A percentile compares a stretch with the other conserved stretches of the same genome.
These are phyloP conservation scores for Eucera pruinosa DNA, from an alignment of 2,888 invertebrate species.

Conservation along the genomic window DNA sequence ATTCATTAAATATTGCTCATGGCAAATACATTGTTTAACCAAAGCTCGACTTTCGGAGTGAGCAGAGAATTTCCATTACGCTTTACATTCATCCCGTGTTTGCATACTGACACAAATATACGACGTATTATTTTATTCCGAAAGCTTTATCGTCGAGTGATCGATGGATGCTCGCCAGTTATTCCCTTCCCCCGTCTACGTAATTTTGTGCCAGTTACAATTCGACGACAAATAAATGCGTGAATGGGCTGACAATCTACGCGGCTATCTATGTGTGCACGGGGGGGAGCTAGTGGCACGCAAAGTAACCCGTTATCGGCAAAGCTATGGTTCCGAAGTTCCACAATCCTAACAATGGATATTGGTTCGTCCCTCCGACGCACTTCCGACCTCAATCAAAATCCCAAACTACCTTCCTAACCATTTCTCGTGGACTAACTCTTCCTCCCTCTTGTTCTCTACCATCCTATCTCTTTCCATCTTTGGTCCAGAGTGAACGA, in stretches of 20 bases:
- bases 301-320: conserved; percentile 56
- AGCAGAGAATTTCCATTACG: conserved; percentile 25
- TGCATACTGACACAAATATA: neutral
- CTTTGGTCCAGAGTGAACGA: conserved; percentile 30
- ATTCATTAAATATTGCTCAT: conserved; percentile 20
- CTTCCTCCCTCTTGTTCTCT: neutral
- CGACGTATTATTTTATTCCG: conserved; percentile 20
- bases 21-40: conserved; percentile 8
- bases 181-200: conserved; percentile 11
- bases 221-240: conserved; percentile 45
- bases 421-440: conserved; percentile 43
- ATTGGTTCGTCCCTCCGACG: conserved; percentile 66
- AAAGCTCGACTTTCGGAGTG: neutral
- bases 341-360: conserved; percentile 59
- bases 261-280: conserved; percentile 7
- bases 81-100: conserved; percentile 5
- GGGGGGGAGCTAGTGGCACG: neutral
- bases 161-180: conserved; percentile 17
- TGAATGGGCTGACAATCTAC: conserved; percentile 28
- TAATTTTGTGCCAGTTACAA: conserved; percentile 29
- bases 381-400: conserved; percentile 61
- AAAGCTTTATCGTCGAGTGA: conserved; percentile 24
- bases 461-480: neutral
- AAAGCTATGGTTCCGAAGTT: conserved; percentile 42
- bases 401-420: conserved; percentile 58